Conservation (phyloP, 2,113 vertebrate species). For the Megaceryle maxima region DNA sequence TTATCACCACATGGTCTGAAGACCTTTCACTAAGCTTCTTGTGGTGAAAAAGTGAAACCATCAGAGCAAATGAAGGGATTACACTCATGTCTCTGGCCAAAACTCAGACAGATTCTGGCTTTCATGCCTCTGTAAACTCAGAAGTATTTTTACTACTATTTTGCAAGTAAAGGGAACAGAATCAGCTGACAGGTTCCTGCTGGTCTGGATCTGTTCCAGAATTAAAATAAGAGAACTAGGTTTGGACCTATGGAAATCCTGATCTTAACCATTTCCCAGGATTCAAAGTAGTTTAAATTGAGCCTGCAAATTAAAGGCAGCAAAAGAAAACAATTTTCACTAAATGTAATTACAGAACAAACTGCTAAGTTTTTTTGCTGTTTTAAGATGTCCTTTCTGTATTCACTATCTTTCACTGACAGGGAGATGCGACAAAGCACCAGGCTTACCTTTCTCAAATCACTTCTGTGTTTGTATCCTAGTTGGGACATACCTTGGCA, state of each 20-base stretch:
- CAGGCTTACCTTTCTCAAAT: not conserved
- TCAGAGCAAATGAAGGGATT: not conserved
- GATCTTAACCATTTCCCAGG: not conserved
- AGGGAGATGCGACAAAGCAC: not conserved
- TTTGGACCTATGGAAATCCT: not conserved
- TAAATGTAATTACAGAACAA: not conserved
- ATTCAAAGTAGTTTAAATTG: not conserved
- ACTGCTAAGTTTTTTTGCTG: not conserved
- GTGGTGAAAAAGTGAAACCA: not conserved
- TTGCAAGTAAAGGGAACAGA: not conserved
- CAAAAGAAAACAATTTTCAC: not conserved
- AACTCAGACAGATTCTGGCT: not conserved
- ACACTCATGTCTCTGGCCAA: not conserved
- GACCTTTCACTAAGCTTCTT: not conserved
- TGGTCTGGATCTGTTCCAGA: not conserved
- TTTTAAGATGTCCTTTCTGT: not conserved
- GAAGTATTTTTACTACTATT: not conserved
- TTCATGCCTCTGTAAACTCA: not conserved
- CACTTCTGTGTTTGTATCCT: not conserved
- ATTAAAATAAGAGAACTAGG: not conserved
- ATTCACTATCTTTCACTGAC: not conserved
- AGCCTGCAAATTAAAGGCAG: not conserved
- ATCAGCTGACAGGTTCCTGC: not conserved
- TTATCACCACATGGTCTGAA: not conserved
- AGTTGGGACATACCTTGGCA: slow-evolving; percentile 84